Base-by-base conservation (phyloP, 2,888 invertebrate species). In the Cheilosia urbana region DNA sequence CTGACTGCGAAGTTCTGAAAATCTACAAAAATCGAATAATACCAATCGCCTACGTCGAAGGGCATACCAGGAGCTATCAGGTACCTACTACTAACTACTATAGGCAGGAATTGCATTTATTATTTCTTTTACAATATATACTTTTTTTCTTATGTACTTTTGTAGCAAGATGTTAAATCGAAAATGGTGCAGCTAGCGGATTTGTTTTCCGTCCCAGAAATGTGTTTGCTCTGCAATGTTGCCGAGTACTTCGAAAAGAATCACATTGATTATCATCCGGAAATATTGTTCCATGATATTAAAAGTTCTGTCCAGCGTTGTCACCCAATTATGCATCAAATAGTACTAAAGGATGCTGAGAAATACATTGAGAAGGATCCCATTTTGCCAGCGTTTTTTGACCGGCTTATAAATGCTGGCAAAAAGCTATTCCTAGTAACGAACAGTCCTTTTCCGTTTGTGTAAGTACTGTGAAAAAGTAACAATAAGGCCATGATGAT, bases 161-260 rank as follows among this genome's bases (percentile, higher is more conserved):
- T 47, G 60, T 65, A 91, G 90, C 90, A 89, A 66, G 90, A 91
- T 88, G 87, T 89, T 15, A 90, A 91, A 85, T 89, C 95, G 1
- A 95, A 95, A 92, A 98, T 99, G 98, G 96, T 98, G 19, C 99
- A 99, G 91, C 93, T 99, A 88, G 98, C 98, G 5, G 99, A 99
- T 93, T 93, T 99, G 71, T 99, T 99, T 93, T 98, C 98, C 7
- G 96, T 99, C 55, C 99, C 99, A 34, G 98, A 99, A 94, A 98
- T 98, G 96, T 96, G 97, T 87, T 93, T 99, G 51, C 93, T 99
- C 3, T 97, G 98, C 89, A 98, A 98, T 93, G 97, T 99, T 3
- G 97, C 98, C 0, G 98, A 99, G 93, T 98, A 96, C 93, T 98
- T 99, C 90, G 95, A 96, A 88, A 94, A 94, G 69, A 96, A 98